phyloP scores from a whole-genome alignment of 2,797 vertebrate species.

The Siniperca undulata region DNA sequence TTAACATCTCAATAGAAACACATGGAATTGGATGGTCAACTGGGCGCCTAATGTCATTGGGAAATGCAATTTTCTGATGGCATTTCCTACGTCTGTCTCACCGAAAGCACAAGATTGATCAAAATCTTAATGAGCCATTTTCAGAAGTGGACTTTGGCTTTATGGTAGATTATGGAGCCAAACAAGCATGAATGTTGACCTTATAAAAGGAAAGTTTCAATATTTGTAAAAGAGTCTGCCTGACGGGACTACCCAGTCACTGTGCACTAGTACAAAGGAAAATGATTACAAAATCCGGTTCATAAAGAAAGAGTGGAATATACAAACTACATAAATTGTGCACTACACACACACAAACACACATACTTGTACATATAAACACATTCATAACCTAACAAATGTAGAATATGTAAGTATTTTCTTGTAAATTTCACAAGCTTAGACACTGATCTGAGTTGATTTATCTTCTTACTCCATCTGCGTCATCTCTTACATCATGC shows the following conservation, averaged over 20 bases:
- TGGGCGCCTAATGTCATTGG: slow-evolving; percentile 95
- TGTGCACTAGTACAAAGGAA: slow-evolving; percentile 27
- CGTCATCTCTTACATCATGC: slow-evolving; percentile 39
- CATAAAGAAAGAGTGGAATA: slow-evolving; percentile 21
- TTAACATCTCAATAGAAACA: slow-evolving; percentile 98
- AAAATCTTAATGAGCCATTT: slow-evolving; percentile 98
- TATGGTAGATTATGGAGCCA: slow-evolving; percentile 86
- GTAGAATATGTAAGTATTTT: background rate
- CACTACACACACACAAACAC: background rate
- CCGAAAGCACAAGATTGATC: slow-evolving; percentile 95
- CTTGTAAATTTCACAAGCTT: slow-evolving; percentile 18
- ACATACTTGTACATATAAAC: background rate
- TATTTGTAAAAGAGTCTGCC: slow-evolving; percentile 61
- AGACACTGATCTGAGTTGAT: slow-evolving; percentile 24
- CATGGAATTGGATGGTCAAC: slow-evolving; percentile 97
- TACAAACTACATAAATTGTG: background rate
- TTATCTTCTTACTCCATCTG: slow-evolving; percentile 50
- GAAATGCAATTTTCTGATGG: slow-evolving; percentile 99
- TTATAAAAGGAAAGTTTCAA: slow-evolving; percentile 77
- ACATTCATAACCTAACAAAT: background rate
- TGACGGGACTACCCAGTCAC: slow-evolving; percentile 55
- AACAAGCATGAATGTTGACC: slow-evolving; percentile 81
- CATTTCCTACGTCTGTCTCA: slow-evolving; percentile 97
- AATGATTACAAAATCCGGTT: slow-evolving; percentile 39
- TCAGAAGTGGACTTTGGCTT: slow-evolving; percentile 90